Evolutionary conservation across 2,113 vertebrate species (phyloP), one percentile per base, ranked within the genome.

Genomic region (Charina bottae): DNA sequence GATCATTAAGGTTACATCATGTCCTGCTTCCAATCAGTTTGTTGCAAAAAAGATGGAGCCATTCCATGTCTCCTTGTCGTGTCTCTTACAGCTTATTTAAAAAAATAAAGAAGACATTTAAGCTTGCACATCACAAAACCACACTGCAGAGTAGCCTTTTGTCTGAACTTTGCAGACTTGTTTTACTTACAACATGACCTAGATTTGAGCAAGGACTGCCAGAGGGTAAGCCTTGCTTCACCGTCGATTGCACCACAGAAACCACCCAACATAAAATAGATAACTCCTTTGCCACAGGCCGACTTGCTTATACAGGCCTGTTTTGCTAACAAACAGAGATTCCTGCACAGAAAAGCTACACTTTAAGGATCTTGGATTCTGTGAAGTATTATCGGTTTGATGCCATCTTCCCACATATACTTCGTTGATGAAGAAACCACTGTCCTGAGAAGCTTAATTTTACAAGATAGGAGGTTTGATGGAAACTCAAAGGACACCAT

Each of bases 201-300:
- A 96, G 95, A 95, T 96, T 95, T 92, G 87, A 96, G 93, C 93
- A 90, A 92, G 94, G 92, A 97, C 89, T 94, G 97, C 96, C 96
- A 96, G 96, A 96, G 95, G 95, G 96, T 93, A 96, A 95, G 93
- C 95, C 93, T 91, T 94, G 93, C 1, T 55, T 95, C 95, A 92
- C 89, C 89, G 4, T 33, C 93, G 92, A 94, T 97, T 96, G 95
- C 96, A 96, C 94, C 96, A 97, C 93, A 95, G 95, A 97, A 97
- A 97, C 96, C 97, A 97, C 97, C 96, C 96, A 96, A 90, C 93
- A 94, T 95, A 96, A 89, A 94, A 94, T 93, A 94, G 93, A 95
- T 96, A 96, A 95, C 96, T 95, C 94, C 94, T 96, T 95, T 96
- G 83, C 92, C 92, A 96, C 3, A 92, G 96, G 95, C 95, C 92